Base-by-base conservation (phyloP, 2,113 vertebrate species). In the Grammomys dolichurus region DNA sequence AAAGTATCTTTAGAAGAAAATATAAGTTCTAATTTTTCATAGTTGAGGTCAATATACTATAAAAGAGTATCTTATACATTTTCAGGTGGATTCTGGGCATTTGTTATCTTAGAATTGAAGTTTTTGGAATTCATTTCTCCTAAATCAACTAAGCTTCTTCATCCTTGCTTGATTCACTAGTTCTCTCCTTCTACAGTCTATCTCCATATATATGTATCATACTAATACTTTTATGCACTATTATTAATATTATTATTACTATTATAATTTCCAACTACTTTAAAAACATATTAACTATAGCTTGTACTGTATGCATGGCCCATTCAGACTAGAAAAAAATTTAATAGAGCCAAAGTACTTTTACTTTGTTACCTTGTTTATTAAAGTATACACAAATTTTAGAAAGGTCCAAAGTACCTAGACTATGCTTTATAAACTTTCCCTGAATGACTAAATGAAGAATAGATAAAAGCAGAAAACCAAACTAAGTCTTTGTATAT, bases 391-490 rank as follows among this genome's bases (percentile, higher is more conserved):
- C 20, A 33, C 46, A 81, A 36, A 88, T 88, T 20, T 63, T 48
- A 43, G 82, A 95, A 84, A 10, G 56, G 24, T 86, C 43, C 1
- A 31, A 24, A 40, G 13, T 77, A 51, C 6, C 54, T 93, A 77
- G 19, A 51, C 56, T 26, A 5, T 89, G 0, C 81, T 94, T 60
- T 73, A 72, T 69, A 91, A 95, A 65, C 19, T 43, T 91, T 58
- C 48, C 28, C 7, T 88, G 54, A 95, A 65, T 87, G 16, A 73
- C 9, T 75, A 26, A 96, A 82, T 73, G 10, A 88, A 85, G 40
- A 85, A 87, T 75, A 72, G 22, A 90, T 94, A 93, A 93, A 93
- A 94, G 13, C 19, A 75, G 51, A 96, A 33, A 91, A 28, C 81
- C 22, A 87, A 72, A 63, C 17, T 31, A 22, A 94, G 2, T 92